Base-by-base conservation (phyloP, 2,113 vertebrate species). In the Rhinolophus sinicus region DNA sequence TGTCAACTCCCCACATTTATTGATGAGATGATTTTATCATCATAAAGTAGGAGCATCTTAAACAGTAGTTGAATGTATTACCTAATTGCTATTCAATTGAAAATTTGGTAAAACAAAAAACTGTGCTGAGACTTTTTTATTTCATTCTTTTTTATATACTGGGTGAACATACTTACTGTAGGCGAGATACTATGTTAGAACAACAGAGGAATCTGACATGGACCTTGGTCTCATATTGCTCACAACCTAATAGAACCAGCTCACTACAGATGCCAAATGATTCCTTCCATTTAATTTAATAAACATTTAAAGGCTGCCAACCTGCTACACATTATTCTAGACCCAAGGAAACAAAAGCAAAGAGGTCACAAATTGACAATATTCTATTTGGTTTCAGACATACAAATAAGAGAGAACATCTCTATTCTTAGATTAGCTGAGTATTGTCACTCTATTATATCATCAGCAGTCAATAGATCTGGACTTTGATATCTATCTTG, bases 1-100 rank as follows among this genome's bases (percentile, higher is more conserved):
- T 69, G 44, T 82, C 12, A 65, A 65, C 35, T 40, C 30, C 54
- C 33, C 35, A 58, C 82, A 81, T 78, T 76, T 91, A 40, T 84
- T 70, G 33, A 77, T 62, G 35, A 91, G 69, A 91, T 88, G 52
- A 52, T 81, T 81, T 72, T 58, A 56, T 50, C 44, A 72, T 82
- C 52, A 81, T 62, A 38, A 93, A 77, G 24, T 52, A 94, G 44
- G 26, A 88, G 16, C 33, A 94, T 70, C 35, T 93, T 95, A 77
- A 72, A 7, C 12, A 64, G 81, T 5, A 64, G 14, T 83, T 82
- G 14, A 93, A 75, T 62, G 6, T 56, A 24, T 75, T 70, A 38
- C 33, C 60, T 91, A 82, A 80, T 95, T 62, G 62, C 60, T 88
- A 62, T 75, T 92, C 73, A 47, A 33, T n/a, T 52, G 44, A 91